Evolutionary conservation across 2,888 invertebrate genomes (phyloP).

Genomic region (Protodeltote pygarga): DNA sequence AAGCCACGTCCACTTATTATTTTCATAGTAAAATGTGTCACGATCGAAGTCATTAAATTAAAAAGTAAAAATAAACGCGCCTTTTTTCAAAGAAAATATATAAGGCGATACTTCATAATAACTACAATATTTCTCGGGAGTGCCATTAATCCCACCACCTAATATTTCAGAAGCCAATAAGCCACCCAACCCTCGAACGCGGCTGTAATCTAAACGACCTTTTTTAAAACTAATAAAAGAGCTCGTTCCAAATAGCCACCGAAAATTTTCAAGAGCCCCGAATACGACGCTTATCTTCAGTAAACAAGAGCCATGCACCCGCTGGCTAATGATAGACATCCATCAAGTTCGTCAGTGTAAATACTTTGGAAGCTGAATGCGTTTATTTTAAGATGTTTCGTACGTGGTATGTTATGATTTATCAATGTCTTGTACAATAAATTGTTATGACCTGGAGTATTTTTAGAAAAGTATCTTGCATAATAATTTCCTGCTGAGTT

Average conservation of each 20-base stretch:
- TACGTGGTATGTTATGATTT: conserved; percentile 50
- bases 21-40: not conserved
- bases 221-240: conserved; percentile 86
- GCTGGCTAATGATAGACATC: conserved; percentile 75
- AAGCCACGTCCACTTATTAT: too few species aligned
- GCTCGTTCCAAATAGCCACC: conserved; percentile 85
- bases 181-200: conserved; percentile 73
- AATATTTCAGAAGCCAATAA: conserved; percentile 82
- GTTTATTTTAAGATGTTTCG: conserved; percentile 66
- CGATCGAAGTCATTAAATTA: conserved; percentile 1
- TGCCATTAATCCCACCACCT: conserved; percentile 74
- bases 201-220: conserved; percentile 84
- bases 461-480: conserved; percentile 9
- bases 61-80: conserved; percentile 15
- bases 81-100: conserved; percentile 39
- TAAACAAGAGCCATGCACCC: conserved; percentile 74
- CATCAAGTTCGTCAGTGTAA: conserved; percentile 72
- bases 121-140: conserved; percentile 63
- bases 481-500: conserved; percentile 2
- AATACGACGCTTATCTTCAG: conserved; percentile 67
- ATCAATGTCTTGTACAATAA: conserved; percentile 50
- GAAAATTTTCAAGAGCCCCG: conserved; percentile 78
- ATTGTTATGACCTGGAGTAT: conserved; percentile 21
- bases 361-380: conserved; percentile 60
- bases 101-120: conserved; percentile 59